Conservation (phyloP, 1,140 invertebrate species). For the Cydia splendana region DNA sequence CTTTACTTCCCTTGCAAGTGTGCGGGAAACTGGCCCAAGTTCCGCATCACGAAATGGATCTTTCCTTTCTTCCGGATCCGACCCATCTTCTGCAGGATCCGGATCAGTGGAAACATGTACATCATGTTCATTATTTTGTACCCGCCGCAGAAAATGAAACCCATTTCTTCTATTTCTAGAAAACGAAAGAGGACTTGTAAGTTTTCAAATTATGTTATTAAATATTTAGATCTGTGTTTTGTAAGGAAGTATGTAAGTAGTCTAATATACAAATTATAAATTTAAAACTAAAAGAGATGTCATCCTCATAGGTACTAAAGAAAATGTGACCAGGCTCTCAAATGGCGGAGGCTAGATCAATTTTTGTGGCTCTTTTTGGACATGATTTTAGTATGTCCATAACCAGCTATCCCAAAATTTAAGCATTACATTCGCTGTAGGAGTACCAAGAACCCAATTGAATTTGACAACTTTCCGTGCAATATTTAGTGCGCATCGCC, state of each 20-base stretch:
- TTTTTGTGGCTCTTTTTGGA: no score
- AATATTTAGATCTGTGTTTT: no score
- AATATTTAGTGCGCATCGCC: background rate
- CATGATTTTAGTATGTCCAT: no score
- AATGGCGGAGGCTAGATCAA: no score
- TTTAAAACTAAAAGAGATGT: no score
- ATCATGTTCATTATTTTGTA: background rate
- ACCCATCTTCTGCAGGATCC: slow-evolving; percentile 3
- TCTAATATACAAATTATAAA: no score
- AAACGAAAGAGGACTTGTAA: background rate
- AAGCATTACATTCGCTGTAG: background rate
- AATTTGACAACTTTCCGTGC: background rate
- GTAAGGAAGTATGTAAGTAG: no score
- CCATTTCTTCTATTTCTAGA: background rate
- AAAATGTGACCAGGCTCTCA: no score
- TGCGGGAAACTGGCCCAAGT: background rate
- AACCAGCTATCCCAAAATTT: background rate
- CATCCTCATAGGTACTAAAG: no score
- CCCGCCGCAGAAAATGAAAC: slow-evolving; percentile 2
- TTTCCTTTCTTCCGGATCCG: background rate
- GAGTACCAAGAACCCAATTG: background rate
- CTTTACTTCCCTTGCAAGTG: background rate
- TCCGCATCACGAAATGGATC: background rate
- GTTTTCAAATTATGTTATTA: background rate
- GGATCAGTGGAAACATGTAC: background rate